Evolutionary conservation across 2,113 vertebrate species (phyloP).

Genomic region (Gymnocephalus cernua): DNA sequence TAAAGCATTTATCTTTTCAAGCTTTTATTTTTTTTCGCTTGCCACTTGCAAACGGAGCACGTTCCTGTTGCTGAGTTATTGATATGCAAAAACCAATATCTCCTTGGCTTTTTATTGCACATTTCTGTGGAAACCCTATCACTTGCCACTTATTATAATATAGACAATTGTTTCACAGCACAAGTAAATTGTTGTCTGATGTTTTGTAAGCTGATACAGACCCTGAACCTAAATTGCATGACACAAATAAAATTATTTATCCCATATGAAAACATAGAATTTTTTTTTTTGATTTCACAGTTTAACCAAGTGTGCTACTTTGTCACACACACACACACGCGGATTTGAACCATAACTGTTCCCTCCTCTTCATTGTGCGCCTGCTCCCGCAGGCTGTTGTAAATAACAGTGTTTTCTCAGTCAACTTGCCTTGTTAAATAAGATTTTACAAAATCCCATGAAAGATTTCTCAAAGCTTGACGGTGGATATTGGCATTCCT

Average conservation of each 20-base stretch:
- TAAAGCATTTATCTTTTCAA: neutral
- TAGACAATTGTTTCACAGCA: neutral
- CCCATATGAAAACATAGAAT: constrained; percentile 24
- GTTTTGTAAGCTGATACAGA: constrained; percentile 8
- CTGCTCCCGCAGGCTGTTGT: constrained; percentile 45
- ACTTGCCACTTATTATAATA: constrained; percentile 7
- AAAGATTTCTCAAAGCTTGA: constrained; percentile 56
- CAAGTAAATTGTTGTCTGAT: neutral
- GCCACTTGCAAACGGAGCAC: constrained; percentile 25
- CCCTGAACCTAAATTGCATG: neutral
- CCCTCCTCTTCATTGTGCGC: constrained; percentile 15
- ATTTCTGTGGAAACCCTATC: constrained; percentile 19
- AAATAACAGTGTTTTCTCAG: constrained; percentile 61
- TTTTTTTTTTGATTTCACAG: constrained; percentile 46
- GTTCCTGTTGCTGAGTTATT: constrained; percentile 36
- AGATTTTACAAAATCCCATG: constrained; percentile 57
- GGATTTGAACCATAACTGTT: constrained; percentile 38
- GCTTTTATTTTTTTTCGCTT: constrained; percentile 28
- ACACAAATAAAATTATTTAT: constrained; percentile 42
- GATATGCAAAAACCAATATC: constrained; percentile 31
- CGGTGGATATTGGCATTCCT: constrained; percentile 51
- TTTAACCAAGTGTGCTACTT: constrained; percentile 25
- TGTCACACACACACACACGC: neutral
- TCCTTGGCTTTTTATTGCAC: constrained; percentile 14
- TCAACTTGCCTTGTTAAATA: constrained; percentile 65